Evolutionary conservation across 1,140 invertebrate genomes (phyloP).

Genomic region (Drosophila nigrodunni): DNA sequence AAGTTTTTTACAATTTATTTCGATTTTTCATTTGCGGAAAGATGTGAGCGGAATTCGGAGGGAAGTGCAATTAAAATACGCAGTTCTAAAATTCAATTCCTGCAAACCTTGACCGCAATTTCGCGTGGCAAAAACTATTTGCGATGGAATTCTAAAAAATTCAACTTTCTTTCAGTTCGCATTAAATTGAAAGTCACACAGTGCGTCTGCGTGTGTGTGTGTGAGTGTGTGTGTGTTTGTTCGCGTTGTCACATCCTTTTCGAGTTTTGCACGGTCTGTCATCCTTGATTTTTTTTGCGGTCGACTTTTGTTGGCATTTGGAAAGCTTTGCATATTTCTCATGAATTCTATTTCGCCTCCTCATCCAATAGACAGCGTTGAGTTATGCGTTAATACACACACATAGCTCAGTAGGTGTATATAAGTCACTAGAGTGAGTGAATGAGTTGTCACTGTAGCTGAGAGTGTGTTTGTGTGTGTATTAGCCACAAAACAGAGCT

Average conservation of each 20-base stretch:
- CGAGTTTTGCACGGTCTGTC: slow-evolving; percentile 62
- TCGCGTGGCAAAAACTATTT: neutral
- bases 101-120: slow-evolving; percentile 42
- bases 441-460: slow-evolving; percentile 54
- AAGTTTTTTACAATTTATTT: slow-evolving; percentile 5
- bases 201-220: slow-evolving; percentile 3
- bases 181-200: slow-evolving; percentile 13
- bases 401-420: slow-evolving; percentile 21
- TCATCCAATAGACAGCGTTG: slow-evolving; percentile 14
- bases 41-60: slow-evolving; percentile 41
- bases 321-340: slow-evolving; percentile 65
- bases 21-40: slow-evolving; percentile 44
- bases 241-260: slow-evolving; percentile 56
- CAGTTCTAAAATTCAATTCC: slow-evolving; percentile 36
- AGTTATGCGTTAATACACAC: slow-evolving; percentile 40
- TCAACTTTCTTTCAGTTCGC: slow-evolving; percentile 46
- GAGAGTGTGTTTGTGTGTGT: neutral
- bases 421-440: slow-evolving; percentile 37
- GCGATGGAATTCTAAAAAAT: slow-evolving; percentile 17
- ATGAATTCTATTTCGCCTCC: slow-evolving; percentile 48
- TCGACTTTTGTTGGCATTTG: slow-evolving; percentile 39
- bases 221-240: slow-evolving; percentile 15
- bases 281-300: slow-evolving; percentile 53
- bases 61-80: slow-evolving; percentile 23
- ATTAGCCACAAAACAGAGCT: slow-evolving; percentile 29